Percentiles rank a stretch among this genome's conserved stretches.
Evolutionary conservation across 2,888 invertebrate species (phyloP).

Genomic region (Esperia sulphurella): DNA sequence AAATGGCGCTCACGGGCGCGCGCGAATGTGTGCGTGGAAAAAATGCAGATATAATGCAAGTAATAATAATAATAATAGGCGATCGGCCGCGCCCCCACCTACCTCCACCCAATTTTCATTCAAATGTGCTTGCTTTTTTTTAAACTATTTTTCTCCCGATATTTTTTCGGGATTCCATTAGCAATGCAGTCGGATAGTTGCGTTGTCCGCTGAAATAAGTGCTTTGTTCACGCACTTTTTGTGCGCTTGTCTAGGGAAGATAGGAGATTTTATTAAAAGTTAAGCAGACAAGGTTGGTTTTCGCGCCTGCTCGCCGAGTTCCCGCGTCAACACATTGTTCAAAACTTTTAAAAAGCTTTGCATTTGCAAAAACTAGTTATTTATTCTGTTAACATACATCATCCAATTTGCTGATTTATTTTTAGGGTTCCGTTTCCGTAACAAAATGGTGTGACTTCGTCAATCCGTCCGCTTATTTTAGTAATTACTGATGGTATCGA

Average conservation of each 20-base stretch:
- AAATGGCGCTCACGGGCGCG: constrained; percentile 56
- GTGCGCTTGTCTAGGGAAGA: constrained; percentile 24
- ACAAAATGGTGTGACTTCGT: no score
- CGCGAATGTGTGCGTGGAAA: constrained; percentile 68
- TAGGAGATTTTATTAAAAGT: constrained; percentile 49
- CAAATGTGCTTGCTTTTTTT: constrained; percentile 72
- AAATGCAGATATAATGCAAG: constrained; percentile 78
- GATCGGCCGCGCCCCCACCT: constrained; percentile 63
- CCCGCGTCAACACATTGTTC: background rate
- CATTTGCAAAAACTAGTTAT: background rate
- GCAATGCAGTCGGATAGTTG: constrained; percentile 58
- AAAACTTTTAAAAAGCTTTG: background rate
- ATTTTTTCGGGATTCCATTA: constrained; percentile 77
- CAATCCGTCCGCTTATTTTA: no score
- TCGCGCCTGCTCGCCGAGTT: background rate
- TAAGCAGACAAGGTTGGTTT: constrained; percentile 23
- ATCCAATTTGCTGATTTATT: background rate
- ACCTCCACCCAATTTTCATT: constrained; percentile 75
- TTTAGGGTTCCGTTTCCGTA: no score
- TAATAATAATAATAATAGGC: constrained; percentile 78
- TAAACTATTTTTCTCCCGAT: constrained; percentile 65
- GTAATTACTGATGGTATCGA: no score
- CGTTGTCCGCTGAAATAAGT: constrained; percentile 38
- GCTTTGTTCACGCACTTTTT: constrained; percentile 43
- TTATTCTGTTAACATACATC: background rate